Evolutionary conservation across 2,797 vertebrate genomes (phyloP).

Genomic region (Pangasius krempfi): DNA sequence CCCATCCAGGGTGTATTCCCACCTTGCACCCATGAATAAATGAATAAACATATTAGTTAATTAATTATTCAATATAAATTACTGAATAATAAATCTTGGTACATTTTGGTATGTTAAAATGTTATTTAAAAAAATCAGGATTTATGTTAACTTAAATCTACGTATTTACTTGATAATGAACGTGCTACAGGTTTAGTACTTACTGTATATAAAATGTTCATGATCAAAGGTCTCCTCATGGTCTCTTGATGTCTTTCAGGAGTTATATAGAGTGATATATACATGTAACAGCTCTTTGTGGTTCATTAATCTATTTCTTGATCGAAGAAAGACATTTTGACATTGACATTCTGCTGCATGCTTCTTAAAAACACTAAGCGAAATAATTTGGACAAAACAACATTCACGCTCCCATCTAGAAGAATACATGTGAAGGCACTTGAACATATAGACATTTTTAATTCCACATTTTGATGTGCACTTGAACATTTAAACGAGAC

Average conservation of each 20-base stretch:
- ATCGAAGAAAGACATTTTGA: background rate
- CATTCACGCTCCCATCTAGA: background rate
- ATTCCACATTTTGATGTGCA: slow-evolving; percentile 24
- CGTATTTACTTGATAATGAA: background rate
- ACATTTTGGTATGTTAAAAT: background rate
- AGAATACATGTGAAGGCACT: background rate
- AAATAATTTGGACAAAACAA: background rate
- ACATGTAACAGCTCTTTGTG: background rate
- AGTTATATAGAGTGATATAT: background rate
- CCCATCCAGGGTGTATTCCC: background rate
- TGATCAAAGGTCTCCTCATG: slow-evolving; percentile 27
- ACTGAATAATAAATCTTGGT: background rate
- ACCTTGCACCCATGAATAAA: background rate
- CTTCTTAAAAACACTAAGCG: background rate
- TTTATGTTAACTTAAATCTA: background rate
- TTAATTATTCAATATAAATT: background rate
- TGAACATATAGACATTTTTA: slow-evolving; percentile 21
- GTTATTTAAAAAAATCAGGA: background rate
- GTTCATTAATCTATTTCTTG: slow-evolving; percentile 6
- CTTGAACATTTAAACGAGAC: slow-evolving; percentile 38
- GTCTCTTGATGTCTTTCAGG: slow-evolving; percentile 2
- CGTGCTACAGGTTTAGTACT: background rate
- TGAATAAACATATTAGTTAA: background rate
- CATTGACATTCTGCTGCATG: slow-evolving; percentile 12
- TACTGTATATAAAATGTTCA: background rate